A percentile compares a stretch with the other conserved stretches of the same genome.
Evolutionary conservation across 2,888 invertebrate species (phyloP).

Genomic region (Nomada hirtipes): DNA sequence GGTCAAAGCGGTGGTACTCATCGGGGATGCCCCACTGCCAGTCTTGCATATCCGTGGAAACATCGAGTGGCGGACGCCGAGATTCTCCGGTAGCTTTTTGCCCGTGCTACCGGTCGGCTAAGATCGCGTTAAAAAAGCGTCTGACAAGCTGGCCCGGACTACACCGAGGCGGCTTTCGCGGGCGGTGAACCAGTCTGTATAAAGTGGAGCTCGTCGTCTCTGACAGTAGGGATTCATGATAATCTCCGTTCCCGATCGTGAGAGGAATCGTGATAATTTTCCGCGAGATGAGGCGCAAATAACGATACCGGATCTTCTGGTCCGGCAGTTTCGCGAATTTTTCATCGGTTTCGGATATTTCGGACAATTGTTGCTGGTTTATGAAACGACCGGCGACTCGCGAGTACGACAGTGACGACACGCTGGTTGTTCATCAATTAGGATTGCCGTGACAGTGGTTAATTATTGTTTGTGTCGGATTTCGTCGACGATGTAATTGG

Average conservation of each 20-base stretch:
- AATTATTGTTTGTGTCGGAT: too few species aligned
- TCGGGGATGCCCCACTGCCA: conserved; percentile 49
- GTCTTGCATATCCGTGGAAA: conserved; percentile 1
- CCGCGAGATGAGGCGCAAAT: not conserved
- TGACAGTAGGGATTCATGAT: not conserved
- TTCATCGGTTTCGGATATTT: too few species aligned
- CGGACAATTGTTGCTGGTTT: too few species aligned
- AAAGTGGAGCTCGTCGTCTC: not conserved
- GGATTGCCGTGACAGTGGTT: too few species aligned
- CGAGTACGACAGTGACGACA: too few species aligned
- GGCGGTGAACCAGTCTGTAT: not conserved
- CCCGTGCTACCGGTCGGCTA: conserved; percentile 8
- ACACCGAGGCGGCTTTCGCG: not conserved
- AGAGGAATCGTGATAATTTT: not conserved
- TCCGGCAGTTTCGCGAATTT: too few species aligned
- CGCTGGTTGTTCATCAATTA: too few species aligned
- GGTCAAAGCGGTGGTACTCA: not conserved
- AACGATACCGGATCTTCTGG: not conserved
- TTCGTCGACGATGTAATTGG: too few species aligned
- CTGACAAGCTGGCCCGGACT: not conserved
- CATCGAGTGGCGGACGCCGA: not conserved
- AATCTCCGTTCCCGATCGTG: not conserved
- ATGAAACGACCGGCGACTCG: too few species aligned
- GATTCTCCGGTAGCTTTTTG: conserved; percentile 8
- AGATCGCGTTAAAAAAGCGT: not conserved